A percentile compares a stretch with the other conserved stretches of the same genome.
Conservation (phyloP, 1,140 invertebrate genomes). For the Anoplophora glabripennis region DNA sequence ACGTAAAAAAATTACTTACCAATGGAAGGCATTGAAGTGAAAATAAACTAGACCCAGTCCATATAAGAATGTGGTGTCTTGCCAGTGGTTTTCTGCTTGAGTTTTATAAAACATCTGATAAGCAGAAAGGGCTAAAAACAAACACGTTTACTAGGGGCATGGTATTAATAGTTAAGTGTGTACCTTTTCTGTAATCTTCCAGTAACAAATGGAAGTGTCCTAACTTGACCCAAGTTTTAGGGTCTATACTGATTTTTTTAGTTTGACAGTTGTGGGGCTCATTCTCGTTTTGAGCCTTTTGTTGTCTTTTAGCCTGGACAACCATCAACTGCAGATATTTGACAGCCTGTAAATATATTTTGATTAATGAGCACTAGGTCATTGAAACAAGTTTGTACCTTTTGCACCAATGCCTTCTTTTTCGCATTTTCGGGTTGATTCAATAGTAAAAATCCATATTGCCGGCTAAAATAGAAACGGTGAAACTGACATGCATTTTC, state of each 20-base stretch:
- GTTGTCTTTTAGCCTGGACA: constrained; percentile 68
- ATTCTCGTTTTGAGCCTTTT: constrained; percentile 54
- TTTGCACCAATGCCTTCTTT: constrained; percentile 74
- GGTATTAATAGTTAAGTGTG: constrained; percentile 1
- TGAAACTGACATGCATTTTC: constrained; percentile 9
- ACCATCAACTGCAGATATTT: constrained; percentile 83
- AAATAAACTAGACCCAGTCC: constrained; percentile 93
- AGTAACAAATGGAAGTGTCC: constrained; percentile 90
- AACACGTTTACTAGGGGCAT: neutral
- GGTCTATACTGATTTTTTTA: constrained; percentile 76
- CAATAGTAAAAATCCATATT: constrained; percentile 82
- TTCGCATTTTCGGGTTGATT: constrained; percentile 71
- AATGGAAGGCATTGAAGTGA: constrained; percentile 91
- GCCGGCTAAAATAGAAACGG: constrained; percentile 64
- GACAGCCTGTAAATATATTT: constrained; percentile 57
- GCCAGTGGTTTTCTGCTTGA: constrained; percentile 78
- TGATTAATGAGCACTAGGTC: constrained; percentile 15
- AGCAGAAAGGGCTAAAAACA: constrained; percentile 80
- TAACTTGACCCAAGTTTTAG: constrained; percentile 88
- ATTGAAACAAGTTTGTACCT: constrained; percentile 52
- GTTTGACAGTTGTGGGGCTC: constrained; percentile 45
- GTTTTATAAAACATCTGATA: constrained; percentile 88
- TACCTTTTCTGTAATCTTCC: constrained; percentile 83
- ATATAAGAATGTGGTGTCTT: constrained; percentile 87
- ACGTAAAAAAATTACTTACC: constrained; percentile 66